These are phyloP conservation scores for Diadumene lineata DNA, from an alignment of 92 coral and sea anemone species.

Conservation along the genomic window DNA sequence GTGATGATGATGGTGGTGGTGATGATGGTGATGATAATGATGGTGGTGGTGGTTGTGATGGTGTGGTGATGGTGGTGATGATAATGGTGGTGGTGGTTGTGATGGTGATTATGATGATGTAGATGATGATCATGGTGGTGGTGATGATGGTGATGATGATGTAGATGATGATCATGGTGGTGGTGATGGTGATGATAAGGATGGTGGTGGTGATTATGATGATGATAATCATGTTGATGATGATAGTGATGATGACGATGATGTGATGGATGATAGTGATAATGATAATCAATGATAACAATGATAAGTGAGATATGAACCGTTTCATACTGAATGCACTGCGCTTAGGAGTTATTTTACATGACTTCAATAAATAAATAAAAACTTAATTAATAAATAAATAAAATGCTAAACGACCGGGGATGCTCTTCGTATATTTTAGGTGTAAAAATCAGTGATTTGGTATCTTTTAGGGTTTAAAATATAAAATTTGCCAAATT, in stretches of 20 bases:
- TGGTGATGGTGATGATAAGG: background rate
- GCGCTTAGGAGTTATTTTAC: too few species aligned
- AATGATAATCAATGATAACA: too few species aligned
- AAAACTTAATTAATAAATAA: too few species aligned
- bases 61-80: background rate
- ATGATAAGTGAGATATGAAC: too few species aligned
- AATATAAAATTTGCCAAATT: too few species aligned
- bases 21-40: background rate
- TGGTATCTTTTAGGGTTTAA: too few species aligned
- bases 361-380: too few species aligned
- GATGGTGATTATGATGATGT: background rate
- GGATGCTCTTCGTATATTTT: too few species aligned
- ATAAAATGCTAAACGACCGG: too few species aligned
- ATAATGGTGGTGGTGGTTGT: background rate
- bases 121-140: background rate
- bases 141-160: background rate
- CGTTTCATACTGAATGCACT: too few species aligned
- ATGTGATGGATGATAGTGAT: too few species aligned
- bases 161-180: background rate
- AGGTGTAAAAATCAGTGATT: too few species aligned
- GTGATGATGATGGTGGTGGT: background rate
- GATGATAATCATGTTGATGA: background rate
- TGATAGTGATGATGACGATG: background rate
- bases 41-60: background rate
- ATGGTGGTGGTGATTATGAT: background rate